These are phyloP conservation scores for Drosophila infuscata DNA, from an alignment of 2,888 invertebrate genomes.

Conservation along the genomic window DNA sequence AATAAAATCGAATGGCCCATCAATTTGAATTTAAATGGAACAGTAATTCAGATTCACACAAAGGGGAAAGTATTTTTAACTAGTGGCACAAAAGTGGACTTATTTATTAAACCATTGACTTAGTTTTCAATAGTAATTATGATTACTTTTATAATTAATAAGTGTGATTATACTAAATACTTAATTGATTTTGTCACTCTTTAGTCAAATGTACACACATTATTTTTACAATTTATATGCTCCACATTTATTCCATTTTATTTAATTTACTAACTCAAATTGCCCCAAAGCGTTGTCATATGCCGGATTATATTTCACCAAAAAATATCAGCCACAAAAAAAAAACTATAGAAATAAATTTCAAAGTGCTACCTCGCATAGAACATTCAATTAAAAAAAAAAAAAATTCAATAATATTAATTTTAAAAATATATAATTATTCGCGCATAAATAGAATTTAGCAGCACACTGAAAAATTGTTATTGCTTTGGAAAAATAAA, in stretches of 20 bases:
- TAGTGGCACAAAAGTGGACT: conserved; percentile 8
- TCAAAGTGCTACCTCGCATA: conserved; percentile 17
- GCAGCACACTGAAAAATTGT: background rate
- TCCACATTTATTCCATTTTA: conserved; percentile 18
- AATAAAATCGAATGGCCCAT: conserved; percentile 37
- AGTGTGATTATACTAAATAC: background rate
- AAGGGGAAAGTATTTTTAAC: conserved; percentile 15
- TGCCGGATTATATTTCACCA: conserved; percentile 50
- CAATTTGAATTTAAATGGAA: conserved; percentile 40
- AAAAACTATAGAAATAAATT: conserved; percentile 12
- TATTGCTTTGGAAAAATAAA: background rate
- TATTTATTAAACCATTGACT: background rate
- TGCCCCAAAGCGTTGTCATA: conserved; percentile 28
- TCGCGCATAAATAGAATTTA: conserved; percentile 4
- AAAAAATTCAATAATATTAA: background rate
- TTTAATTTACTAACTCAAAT: conserved; percentile 32
- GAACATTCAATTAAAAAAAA: conserved; percentile 8
- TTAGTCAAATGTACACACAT: conserved; percentile 15
- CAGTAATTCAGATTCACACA: conserved; percentile 36
- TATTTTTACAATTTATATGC: conserved; percentile 37
- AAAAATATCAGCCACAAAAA: conserved; percentile 30
- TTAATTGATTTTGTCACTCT: background rate
- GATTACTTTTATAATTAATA: background rate
- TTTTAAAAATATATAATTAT: background rate
- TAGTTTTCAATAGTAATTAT: background rate